phyloP scores from a whole-genome alignment of 2,888 invertebrate genomes.

The Euclidia mi region DNA sequence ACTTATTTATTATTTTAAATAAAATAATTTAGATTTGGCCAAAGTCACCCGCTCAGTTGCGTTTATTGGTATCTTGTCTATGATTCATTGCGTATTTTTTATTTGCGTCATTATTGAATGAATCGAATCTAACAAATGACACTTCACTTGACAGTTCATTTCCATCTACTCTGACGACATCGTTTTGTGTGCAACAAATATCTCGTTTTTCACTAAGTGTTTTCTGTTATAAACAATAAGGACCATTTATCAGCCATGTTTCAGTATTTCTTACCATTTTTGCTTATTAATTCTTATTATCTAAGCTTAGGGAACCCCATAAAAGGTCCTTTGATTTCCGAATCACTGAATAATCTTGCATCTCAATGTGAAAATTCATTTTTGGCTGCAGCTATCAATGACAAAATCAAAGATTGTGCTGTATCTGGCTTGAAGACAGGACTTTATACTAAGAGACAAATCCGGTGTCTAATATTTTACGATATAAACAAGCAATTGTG shows the following conservation, averaged over 20 bases:
- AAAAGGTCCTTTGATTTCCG: conserved; percentile 45
- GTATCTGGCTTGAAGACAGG: no score
- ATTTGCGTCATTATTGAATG: no score
- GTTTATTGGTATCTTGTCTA: no score
- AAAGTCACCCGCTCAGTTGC: no score
- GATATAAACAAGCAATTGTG: conserved; percentile 81
- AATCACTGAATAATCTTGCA: conserved; percentile 60
- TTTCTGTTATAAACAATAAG: conserved; percentile 16
- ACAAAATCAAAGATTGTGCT: conserved; percentile 66
- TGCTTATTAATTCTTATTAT: conserved; percentile 72
- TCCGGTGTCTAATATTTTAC: conserved; percentile 80
- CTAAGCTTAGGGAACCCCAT: conserved; percentile 72
- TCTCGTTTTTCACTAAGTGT: conserved; percentile 16
- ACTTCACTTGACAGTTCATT: conserved; percentile 27
- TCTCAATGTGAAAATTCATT: conserved; percentile 70
- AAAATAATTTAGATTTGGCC: no score
- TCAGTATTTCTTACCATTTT: conserved; percentile 67
- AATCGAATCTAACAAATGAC: no score
- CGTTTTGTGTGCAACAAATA: conserved; percentile 27
- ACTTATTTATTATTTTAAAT: no score
- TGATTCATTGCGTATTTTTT: no score
- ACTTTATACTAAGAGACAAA: conserved; percentile 61
- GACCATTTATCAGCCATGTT: conserved; percentile 62
- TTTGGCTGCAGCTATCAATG: conserved; percentile 65
- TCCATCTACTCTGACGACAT: conserved; percentile 27